These are phyloP conservation scores for Plodia interpunctella DNA, from an alignment of 1,140 invertebrate genomes.

Conservation along the genomic window DNA sequence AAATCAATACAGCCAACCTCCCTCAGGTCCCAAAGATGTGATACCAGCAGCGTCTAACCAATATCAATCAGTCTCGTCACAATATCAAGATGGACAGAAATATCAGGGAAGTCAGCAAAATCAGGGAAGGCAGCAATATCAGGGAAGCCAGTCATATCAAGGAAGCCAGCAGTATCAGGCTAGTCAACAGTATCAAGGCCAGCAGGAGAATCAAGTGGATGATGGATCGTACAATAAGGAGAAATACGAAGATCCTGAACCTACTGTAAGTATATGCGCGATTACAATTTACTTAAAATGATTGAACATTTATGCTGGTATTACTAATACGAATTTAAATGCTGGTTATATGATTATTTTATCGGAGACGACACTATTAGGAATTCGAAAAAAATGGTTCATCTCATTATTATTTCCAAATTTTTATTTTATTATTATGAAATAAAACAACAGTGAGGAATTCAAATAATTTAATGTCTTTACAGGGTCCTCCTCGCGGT, in stretches of 20 bases:
- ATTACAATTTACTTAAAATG: no score
- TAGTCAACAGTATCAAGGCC: slow-evolving; percentile 17
- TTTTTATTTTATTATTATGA: background rate
- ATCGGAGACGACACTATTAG: no score
- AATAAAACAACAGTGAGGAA: background rate
- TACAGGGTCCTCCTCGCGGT: slow-evolving; percentile 79
- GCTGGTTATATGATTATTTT: no score
- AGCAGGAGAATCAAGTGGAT: slow-evolving; percentile 5
- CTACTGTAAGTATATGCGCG: slow-evolving; percentile 42
- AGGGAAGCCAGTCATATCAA: slow-evolving; percentile 15
- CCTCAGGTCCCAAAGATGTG: background rate
- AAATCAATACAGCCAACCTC: background rate
- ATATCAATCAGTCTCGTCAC: background rate
- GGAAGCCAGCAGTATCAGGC: slow-evolving; percentile 5
- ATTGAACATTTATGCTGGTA: no score
- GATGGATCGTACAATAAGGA: background rate
- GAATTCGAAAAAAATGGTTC: no score
- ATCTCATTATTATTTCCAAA: no score
- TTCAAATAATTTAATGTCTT: slow-evolving; percentile 14
- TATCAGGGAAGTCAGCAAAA: slow-evolving; percentile 16
- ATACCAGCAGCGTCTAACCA: slow-evolving; percentile 5
- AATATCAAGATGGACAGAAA: slow-evolving; percentile 14
- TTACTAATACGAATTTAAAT: no score
- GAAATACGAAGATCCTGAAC: slow-evolving; percentile 33
- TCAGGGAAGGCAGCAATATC: slow-evolving; percentile 9